Base-by-base conservation (phyloP, 64 coral and sea anemone species). In the Dendrophyllia cribrosa region DNA sequence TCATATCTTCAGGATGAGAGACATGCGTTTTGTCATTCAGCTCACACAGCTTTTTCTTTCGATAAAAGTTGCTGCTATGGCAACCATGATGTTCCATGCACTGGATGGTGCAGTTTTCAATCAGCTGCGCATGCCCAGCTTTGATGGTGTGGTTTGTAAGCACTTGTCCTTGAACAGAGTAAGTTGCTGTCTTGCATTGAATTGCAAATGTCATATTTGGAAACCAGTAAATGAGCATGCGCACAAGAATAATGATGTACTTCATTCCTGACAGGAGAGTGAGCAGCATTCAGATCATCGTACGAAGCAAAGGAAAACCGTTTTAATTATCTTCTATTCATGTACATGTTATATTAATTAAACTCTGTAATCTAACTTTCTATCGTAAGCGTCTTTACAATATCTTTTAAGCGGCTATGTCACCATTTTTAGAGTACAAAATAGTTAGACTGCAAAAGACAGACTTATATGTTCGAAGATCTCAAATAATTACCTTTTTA, bases 31-130 rank as follows among this genome's bases (percentile, higher is more conserved):
- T 82, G 17, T 82, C 78, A 14, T 63, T 82, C 24, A 82, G 58
- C 11, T 82, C 78, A 62, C 78, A 82, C 5, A 15, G 5, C 43
- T 45, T 64, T 24, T 47, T 7, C 5, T 0, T 47, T 8, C 58
- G 78, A 64, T 82, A 63, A 59, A 82, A 82, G 34, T 82, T 47
- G 59, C 56, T 63, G 59, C 78, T 82, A 45, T 62, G 58, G 34
- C 78, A 82, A 43, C 56, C 58, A 17, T 34, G 59, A 82, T 82
- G 13, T 46, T 14, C 26, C 3, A 82, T 46, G 58, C 78, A 82
- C 6, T 6, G 23, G 24, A 46, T 0, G 5, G 45, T 43, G 8
- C 78, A 82, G 5, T 82, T 12, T 19, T 48, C 78, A 43, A 82
- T 82, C 43, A 23, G 9, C 25, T 63, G 25, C 7, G 56, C 59